A percentile compares a stretch with the other conserved stretches of the same genome.
Conservation (phyloP, 2,888 invertebrate genomes). For the Pheosia tremula region DNA sequence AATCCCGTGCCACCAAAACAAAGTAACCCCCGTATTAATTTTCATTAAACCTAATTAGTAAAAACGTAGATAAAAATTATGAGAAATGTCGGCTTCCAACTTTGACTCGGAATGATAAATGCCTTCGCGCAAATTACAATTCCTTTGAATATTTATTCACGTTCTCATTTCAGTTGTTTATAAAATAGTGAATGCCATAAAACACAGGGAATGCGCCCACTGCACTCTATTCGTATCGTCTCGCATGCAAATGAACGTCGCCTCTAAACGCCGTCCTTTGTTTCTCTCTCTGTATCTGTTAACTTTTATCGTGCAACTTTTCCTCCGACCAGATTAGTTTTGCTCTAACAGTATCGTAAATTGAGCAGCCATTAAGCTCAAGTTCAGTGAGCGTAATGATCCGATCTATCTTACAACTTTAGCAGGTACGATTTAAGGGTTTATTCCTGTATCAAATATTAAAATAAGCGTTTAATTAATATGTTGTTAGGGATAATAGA, state of each 20-base stretch:
- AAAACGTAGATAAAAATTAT: slow-evolving; percentile 22
- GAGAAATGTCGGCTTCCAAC: slow-evolving; percentile 19
- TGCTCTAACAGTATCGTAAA: slow-evolving; percentile 65
- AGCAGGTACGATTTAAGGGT: slow-evolving; percentile 40
- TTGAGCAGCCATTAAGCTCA: slow-evolving; percentile 53
- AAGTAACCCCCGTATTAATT: slow-evolving; percentile 51
- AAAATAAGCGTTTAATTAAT: slow-evolving; percentile 45
- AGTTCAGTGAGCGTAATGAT: slow-evolving; percentile 55
- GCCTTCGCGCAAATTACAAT: slow-evolving; percentile 15
- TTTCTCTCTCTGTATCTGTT: slow-evolving; percentile 56
- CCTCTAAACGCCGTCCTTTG: slow-evolving; percentile 63
- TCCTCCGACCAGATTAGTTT: slow-evolving; percentile 68
- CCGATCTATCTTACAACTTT: slow-evolving; percentile 55
- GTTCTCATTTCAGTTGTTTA: slow-evolving; percentile 30
- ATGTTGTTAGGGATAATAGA: slow-evolving; percentile 40
- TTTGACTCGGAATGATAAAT: slow-evolving; percentile 25
- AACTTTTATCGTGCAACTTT: slow-evolving; percentile 69
- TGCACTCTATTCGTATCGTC: slow-evolving; percentile 47
- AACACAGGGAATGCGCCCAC: slow-evolving; percentile 49
- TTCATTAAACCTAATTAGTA: slow-evolving; percentile 40
- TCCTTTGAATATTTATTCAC: slow-evolving; percentile 24
- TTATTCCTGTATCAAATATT: slow-evolving; percentile 22
- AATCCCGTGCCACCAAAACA: slow-evolving; percentile 55
- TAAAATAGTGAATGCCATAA: slow-evolving; percentile 52
- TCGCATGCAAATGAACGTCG: slow-evolving; percentile 66